Percentiles rank a stretch among this genome's conserved stretches.
Conservation (phyloP, 2,888 invertebrate species). For the Mystacides longicornis region DNA sequence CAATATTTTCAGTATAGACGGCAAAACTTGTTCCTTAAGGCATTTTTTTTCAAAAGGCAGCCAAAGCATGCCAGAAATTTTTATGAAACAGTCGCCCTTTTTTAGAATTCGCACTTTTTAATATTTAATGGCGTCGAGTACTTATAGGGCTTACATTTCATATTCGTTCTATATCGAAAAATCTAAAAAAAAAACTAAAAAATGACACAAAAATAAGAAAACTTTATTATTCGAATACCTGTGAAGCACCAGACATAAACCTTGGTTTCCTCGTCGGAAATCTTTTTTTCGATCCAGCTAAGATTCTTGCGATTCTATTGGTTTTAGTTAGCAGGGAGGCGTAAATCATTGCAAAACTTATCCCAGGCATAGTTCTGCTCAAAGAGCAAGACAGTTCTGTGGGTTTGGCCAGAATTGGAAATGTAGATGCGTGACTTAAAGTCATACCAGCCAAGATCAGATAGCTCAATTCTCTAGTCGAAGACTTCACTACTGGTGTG, state of each 20-base stretch:
- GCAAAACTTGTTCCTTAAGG: no score
- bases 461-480: constrained; percentile 59
- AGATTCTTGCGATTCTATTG: constrained; percentile 66
- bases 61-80: no score
- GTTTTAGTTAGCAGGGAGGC: constrained; percentile 69
- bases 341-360: constrained; percentile 67
- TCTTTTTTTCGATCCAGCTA: constrained; percentile 64
- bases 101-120: no score
- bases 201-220: no score
- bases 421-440: constrained; percentile 52
- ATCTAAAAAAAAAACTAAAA: no score
- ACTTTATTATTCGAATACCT: no score
- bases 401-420: constrained; percentile 59
- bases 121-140: no score
- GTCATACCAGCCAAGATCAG: constrained; percentile 58
- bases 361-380: constrained; percentile 51
- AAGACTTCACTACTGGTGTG: constrained; percentile 71
- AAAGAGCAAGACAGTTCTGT: constrained; percentile 49
- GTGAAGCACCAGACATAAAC: constrained; percentile 56
- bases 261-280: constrained; percentile 61
- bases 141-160: no score
- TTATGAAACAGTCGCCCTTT: no score
- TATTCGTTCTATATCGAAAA: no score
- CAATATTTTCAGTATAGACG: no score
- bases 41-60: no score